These are phyloP conservation scores for Myrmophylax atrothorax DNA, from an alignment of 2,113 vertebrate genomes.

Conservation along the genomic window DNA sequence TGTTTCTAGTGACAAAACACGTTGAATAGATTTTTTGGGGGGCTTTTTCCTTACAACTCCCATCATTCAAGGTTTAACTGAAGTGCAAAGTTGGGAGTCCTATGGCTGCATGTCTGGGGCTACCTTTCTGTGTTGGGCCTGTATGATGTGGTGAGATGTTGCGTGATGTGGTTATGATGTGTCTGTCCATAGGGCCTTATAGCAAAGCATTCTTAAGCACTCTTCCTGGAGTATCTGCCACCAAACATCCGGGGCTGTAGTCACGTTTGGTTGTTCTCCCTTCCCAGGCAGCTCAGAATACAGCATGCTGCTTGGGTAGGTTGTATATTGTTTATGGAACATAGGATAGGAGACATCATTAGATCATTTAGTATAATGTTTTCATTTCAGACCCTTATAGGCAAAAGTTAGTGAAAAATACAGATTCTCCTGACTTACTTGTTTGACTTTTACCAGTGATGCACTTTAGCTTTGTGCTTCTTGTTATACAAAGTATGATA, in stretches of 20 bases:
- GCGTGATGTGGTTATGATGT: neutral
- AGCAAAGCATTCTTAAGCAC: neutral
- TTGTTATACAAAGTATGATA: neutral
- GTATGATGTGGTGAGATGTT: neutral
- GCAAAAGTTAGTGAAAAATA: neutral
- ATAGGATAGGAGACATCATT: neutral
- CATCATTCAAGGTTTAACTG: neutral
- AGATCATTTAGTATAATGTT: neutral
- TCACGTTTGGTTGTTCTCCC: too few species aligned
- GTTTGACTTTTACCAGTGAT: neutral
- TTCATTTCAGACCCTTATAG: neutral
- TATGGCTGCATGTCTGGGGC: neutral
- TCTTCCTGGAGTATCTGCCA: neutral
- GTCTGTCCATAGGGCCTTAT: neutral
- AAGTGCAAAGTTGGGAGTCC: neutral
- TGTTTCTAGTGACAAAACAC: neutral
- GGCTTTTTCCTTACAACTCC: neutral
- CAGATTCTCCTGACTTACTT: neutral
- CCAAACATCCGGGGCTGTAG: neutral
- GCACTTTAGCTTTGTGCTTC: neutral
- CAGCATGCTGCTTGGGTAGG: neutral
- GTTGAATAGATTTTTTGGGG: neutral
- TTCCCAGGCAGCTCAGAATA: neutral
- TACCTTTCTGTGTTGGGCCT: neutral
- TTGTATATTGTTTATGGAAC: neutral